These are phyloP conservation scores for Chlorospingus semifuscus DNA, from an alignment of 2,797 vertebrate genomes.

Conservation along the genomic window DNA sequence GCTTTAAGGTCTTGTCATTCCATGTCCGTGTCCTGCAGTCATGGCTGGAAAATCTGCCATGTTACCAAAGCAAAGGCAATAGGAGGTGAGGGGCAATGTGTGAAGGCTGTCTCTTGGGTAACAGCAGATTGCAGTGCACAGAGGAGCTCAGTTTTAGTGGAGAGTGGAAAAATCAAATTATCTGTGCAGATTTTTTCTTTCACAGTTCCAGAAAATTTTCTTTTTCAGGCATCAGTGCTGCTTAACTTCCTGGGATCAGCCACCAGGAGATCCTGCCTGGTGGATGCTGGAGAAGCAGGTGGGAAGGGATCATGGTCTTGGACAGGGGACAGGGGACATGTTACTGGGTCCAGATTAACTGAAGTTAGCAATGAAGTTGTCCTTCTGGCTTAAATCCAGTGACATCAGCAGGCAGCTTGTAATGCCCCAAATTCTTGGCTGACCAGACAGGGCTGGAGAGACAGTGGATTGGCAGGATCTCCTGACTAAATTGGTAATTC, in stretches of 20 bases:
- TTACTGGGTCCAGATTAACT: not conserved
- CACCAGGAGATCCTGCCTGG: not conserved
- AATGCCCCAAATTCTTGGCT: not conserved
- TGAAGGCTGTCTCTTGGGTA: not conserved
- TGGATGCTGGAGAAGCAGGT: not conserved
- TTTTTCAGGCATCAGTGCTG: not conserved
- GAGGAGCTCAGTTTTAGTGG: not conserved
- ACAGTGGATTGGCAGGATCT: not conserved
- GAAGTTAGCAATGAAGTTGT: not conserved
- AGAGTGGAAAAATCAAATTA: not conserved
- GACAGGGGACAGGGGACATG: rapidly evolving
- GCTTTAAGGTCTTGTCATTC: not conserved
- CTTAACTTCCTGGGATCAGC: not conserved
- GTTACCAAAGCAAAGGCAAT: not conserved
- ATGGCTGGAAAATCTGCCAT: not conserved
- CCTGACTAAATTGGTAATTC: not conserved
- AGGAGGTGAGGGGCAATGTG: not conserved
- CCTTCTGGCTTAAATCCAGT: not conserved
- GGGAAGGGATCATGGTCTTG: not conserved
- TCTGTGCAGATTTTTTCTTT: not conserved
- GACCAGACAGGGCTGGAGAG: not conserved
- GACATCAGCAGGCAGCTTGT: not conserved
- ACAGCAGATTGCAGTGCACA: not conserved
- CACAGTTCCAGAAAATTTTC: not conserved
- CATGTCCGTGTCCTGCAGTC: not conserved